Percentiles rank a stretch among this genome's conserved stretches.
Evolutionary conservation across 2,888 invertebrate genomes (phyloP).

Genomic region (Seladonia tumulorum): DNA sequence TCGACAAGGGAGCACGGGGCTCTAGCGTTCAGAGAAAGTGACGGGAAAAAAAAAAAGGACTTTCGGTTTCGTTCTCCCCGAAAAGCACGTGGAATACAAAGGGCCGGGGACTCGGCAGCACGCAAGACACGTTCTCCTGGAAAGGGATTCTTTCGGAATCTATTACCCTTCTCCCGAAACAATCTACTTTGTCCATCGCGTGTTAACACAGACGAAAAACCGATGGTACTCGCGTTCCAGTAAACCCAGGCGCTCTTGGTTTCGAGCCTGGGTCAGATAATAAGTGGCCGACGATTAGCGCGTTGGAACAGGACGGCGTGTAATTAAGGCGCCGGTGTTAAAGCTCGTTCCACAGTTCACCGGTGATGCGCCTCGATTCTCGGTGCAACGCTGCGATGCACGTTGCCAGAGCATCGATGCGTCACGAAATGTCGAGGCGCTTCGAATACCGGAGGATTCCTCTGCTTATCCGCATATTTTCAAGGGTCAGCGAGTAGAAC

Average conservation of each 20-base stretch:
- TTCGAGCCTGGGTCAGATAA: slow-evolving; percentile 33
- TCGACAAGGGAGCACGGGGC: not conserved
- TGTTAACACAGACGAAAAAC: slow-evolving; percentile 14
- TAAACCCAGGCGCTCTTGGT: slow-evolving; percentile 12
- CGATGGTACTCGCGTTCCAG: slow-evolving; percentile 2
- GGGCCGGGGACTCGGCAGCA: not conserved
- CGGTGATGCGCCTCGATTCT: slow-evolving; percentile 50
- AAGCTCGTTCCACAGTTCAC: slow-evolving; percentile 42
- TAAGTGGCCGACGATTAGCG: slow-evolving; percentile 52
- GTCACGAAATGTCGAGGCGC: slow-evolving; percentile 66
- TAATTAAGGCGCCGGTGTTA: slow-evolving; percentile 60
- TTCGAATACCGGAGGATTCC: slow-evolving; percentile 65
- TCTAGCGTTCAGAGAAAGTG: slow-evolving; percentile 1
- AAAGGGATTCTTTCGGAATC: not conserved
- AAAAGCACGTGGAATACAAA: not conserved
- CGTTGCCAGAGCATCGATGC: slow-evolving; percentile 56
- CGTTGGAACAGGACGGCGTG: slow-evolving; percentile 50
- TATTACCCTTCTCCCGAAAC: slow-evolving; percentile 6
- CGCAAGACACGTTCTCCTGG: slow-evolving; percentile 2
- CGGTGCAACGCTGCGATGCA: slow-evolving; percentile 24
- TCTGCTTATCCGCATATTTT: slow-evolving; percentile 73
- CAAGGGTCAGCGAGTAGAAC: slow-evolving; percentile 70
- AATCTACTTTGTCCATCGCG: slow-evolving; percentile 26
- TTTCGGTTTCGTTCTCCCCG: not conserved
- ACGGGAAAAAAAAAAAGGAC: not conserved